Conservation (phyloP, 2,888 invertebrate species). For the Dolichomitus sp. region DNA sequence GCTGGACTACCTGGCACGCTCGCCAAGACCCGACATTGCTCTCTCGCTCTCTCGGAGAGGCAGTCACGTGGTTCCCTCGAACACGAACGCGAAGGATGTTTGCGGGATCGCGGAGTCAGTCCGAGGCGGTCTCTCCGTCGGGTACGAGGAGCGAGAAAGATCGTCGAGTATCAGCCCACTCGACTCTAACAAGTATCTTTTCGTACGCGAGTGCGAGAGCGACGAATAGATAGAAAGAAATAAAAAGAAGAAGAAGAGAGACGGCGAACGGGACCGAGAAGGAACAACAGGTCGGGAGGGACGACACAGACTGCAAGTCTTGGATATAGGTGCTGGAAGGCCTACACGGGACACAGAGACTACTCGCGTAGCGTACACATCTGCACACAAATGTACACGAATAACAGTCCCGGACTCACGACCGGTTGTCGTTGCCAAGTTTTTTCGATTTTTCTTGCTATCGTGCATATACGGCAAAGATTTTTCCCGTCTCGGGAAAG, state of each 20-base stretch:
- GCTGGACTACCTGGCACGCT: conserved; percentile 40
- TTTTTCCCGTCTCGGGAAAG: not conserved
- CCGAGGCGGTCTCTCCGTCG: conserved; percentile 77
- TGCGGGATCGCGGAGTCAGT: conserved; percentile 82
- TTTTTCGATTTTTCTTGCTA: not conserved
- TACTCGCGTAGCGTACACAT: conserved; percentile 24
- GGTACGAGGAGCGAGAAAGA: conserved; percentile 69
- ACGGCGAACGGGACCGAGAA: conserved; percentile 41
- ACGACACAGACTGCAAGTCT: conserved; percentile 42
- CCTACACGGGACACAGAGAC: conserved; percentile 13
- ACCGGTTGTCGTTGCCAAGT: conserved; percentile 28
- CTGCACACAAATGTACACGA: conserved; percentile 33
- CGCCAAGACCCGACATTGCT: not conserved
- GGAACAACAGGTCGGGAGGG: conserved; percentile 52
- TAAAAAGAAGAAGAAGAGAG: conserved; percentile 44
- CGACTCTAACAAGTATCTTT: not conserved
- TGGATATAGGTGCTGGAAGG: conserved; percentile 35
- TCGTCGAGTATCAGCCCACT: not conserved
- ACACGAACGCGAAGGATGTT: conserved; percentile 80
- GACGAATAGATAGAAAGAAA: conserved; percentile 21
- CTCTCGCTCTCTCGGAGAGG: conserved; percentile 18
- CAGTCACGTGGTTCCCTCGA: conserved; percentile 82
- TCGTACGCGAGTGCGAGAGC: conserved; percentile 5
- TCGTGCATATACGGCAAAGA: not conserved
- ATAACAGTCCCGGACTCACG: conserved; percentile 16